Conservation (phyloP, 2,113 vertebrate species). For the Corythornis vintsioides region DNA sequence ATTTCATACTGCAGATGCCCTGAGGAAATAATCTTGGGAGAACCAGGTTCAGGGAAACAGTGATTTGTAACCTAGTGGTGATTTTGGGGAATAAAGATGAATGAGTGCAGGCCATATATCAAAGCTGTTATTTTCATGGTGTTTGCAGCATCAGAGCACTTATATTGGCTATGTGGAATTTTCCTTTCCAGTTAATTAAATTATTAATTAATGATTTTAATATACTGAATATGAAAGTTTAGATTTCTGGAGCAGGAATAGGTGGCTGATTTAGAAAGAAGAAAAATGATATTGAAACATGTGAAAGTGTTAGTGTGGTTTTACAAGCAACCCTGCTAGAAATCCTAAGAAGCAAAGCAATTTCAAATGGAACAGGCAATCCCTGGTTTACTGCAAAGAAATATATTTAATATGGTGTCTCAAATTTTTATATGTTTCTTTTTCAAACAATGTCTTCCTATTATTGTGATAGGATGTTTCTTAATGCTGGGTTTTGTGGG, state of each 20-base stretch:
- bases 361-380: not conserved
- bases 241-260: not conserved
- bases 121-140: not conserved
- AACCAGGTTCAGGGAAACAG: not conserved
- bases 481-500: not conserved
- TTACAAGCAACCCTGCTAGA: not conserved
- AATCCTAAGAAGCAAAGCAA: not conserved
- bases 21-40: not conserved
- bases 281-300: not conserved
- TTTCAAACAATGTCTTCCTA: not conserved
- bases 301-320: not conserved
- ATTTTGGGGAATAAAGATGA: not conserved
- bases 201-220: not conserved
- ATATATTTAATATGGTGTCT: not conserved
- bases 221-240: not conserved
- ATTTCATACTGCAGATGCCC: not conserved
- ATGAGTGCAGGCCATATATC: not conserved
- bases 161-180: not conserved
- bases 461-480: not conserved
- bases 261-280: not conserved
- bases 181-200: not conserved
- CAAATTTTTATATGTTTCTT: not conserved
- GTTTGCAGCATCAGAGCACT: not conserved
- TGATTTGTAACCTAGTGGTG: not conserved
- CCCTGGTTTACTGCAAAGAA: not conserved